Evolutionary conservation across 2,888 invertebrate genomes (phyloP).

Genomic region (Leptinotarsa peninsularis): DNA sequence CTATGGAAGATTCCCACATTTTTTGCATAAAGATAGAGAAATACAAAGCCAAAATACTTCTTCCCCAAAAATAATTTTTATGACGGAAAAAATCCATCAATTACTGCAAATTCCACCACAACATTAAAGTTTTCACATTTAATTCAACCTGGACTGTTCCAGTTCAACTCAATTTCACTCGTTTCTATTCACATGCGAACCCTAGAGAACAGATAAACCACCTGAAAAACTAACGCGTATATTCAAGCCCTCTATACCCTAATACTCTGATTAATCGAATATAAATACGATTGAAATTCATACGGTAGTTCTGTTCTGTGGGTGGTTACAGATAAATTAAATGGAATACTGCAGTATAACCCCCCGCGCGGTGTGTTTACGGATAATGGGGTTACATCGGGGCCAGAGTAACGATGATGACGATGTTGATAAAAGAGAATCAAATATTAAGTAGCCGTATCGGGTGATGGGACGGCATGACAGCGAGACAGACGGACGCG

Average conservation of each 20-base stretch:
- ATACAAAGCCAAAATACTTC: too few relatives aligned
- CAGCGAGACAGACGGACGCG: conserved; percentile 39
- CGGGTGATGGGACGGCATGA: conserved; percentile 53
- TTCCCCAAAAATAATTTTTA: too few relatives aligned
- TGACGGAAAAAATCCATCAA: too few relatives aligned
- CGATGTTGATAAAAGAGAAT: conserved; percentile 57
- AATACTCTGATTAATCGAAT: conserved; percentile 38
- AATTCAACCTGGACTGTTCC: background rate
- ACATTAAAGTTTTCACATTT: background rate
- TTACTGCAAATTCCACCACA: too few relatives aligned
- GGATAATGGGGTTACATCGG: conserved; percentile 48
- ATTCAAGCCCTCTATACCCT: background rate
- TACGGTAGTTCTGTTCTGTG: conserved; percentile 39
- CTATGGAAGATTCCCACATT: too few relatives aligned
- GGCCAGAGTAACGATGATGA: conserved; percentile 23
- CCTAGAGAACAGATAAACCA: background rate
- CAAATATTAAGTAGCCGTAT: conserved; percentile 58
- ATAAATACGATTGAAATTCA: conserved; percentile 47
- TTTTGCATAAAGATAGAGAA: too few relatives aligned
- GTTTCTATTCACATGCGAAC: background rate
- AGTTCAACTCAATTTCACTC: conserved; percentile 1
- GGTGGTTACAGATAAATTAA: conserved; percentile 45
- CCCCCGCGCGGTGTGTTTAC: conserved; percentile 46
- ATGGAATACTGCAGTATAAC: conserved; percentile 34
- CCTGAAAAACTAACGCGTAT: conserved; percentile 5